Evolutionary conservation across 2,888 invertebrate genomes (phyloP).

Genomic region (Trachelus tabidus): DNA sequence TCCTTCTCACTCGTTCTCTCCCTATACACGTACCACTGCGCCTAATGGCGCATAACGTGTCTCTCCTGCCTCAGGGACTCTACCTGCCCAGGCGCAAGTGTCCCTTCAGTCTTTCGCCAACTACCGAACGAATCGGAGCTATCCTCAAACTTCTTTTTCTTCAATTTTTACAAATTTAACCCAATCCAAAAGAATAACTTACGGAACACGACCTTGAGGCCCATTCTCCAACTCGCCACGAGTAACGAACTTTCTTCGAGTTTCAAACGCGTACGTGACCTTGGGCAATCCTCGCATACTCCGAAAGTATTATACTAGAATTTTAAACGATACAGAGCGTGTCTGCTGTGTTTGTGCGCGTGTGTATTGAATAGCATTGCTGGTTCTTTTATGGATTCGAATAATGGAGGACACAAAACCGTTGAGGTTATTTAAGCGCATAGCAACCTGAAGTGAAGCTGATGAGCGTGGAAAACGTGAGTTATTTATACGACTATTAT

Average conservation of each 20-base stretch:
- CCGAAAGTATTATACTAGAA: neutral
- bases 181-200: neutral
- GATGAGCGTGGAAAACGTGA: neutral
- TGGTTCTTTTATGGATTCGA: neutral
- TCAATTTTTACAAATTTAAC: neutral
- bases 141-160: neutral
- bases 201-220: neutral
- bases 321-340: neutral
- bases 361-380: neutral
- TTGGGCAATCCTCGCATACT: neutral
- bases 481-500: neutral
- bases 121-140: neutral
- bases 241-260: neutral
- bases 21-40: constrained; percentile 10
- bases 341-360: neutral
- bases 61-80: neutral
- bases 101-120: neutral
- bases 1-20: constrained; percentile 7
- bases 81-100: neutral
- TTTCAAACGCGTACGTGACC: neutral
- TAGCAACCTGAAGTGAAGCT: neutral
- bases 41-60: neutral
- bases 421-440: neutral
- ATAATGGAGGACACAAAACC: neutral
- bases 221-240: neutral